These are phyloP conservation scores for Reticulitermes lucifugus DNA, from an alignment of 2,888 invertebrate genomes.

Conservation along the genomic window DNA sequence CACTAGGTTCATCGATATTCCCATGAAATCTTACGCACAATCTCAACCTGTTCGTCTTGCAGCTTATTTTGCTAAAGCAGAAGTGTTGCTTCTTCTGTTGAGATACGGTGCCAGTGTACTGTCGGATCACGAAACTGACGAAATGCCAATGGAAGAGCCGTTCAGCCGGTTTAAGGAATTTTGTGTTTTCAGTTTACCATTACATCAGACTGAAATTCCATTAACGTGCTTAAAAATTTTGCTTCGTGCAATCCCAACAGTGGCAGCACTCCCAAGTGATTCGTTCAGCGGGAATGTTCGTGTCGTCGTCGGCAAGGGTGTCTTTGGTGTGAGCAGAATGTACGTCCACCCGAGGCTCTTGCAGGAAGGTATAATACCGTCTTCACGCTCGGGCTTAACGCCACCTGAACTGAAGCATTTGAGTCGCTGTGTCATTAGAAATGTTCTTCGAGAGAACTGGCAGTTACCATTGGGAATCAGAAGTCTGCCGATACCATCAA, in stretches of 20 bases:
- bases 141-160: conserved; percentile 26
- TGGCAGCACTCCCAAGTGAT: background rate
- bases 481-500: conserved; percentile 71
- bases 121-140: conserved; percentile 59
- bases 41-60: conserved; percentile 80
- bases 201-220: background rate
- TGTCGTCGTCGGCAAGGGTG: background rate
- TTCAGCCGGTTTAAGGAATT: conserved; percentile 59
- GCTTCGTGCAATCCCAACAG: conserved; percentile 71
- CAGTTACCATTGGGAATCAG: conserved; percentile 81
- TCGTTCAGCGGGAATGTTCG: background rate
- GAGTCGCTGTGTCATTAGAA: conserved; percentile 77
- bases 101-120: conserved; percentile 72
- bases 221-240: conserved; percentile 73
- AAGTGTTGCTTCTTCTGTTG: conserved; percentile 79
- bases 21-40: conserved; percentile 83
- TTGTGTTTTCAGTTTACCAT: background rate
- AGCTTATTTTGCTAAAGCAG: conserved; percentile 79
- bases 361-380: conserved; percentile 30
- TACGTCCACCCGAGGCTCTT: conserved; percentile 12
- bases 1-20: conserved; percentile 79
- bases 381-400: conserved; percentile 69
- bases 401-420: conserved; percentile 82
- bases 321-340: background rate
- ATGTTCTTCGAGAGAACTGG: conserved; percentile 74